A percentile compares a stretch with the other conserved stretches of the same genome.
These are phyloP conservation scores for Neoniphon sammara DNA, from an alignment of 2,797 vertebrate genomes.

Conservation along the genomic window DNA sequence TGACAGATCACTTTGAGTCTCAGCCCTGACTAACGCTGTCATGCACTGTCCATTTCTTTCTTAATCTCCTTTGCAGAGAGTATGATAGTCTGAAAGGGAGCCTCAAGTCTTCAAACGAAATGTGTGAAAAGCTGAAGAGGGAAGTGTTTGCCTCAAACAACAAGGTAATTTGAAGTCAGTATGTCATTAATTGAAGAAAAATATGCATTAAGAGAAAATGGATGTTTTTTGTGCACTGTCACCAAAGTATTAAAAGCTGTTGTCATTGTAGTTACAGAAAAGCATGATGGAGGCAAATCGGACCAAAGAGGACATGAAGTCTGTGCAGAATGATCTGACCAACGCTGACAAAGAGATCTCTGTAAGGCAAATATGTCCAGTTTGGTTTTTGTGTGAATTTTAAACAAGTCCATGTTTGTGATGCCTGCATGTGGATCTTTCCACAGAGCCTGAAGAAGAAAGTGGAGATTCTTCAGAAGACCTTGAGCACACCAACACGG, in stretches of 20 bases:
- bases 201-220: no score
- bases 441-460: constrained; percentile 94
- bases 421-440: constrained; percentile 13
- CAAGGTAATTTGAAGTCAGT: constrained; percentile 84
- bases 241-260: background rate
- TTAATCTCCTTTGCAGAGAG: constrained; percentile 81
- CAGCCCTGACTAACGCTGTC: background rate
- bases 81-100: constrained; percentile 93
- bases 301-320: constrained; percentile 86
- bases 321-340: constrained; percentile 89
- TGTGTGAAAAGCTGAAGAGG: constrained; percentile 91
- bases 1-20: background rate
- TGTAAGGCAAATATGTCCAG: constrained; percentile 73
- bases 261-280: constrained; percentile 86
- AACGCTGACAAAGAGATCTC: constrained; percentile 92
- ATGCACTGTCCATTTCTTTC: background rate
- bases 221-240: background rate
- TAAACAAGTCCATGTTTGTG: background rate
- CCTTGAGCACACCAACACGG: constrained; percentile 89
- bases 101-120: constrained; percentile 87
- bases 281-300: constrained; percentile 80
- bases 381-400: background rate
- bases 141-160: constrained; percentile 88
- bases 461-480: constrained; percentile 92
- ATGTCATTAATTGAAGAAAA: background rate